Base-by-base conservation (phyloP, 2,797 vertebrate genomes). In the Acanthurus lineatus region DNA sequence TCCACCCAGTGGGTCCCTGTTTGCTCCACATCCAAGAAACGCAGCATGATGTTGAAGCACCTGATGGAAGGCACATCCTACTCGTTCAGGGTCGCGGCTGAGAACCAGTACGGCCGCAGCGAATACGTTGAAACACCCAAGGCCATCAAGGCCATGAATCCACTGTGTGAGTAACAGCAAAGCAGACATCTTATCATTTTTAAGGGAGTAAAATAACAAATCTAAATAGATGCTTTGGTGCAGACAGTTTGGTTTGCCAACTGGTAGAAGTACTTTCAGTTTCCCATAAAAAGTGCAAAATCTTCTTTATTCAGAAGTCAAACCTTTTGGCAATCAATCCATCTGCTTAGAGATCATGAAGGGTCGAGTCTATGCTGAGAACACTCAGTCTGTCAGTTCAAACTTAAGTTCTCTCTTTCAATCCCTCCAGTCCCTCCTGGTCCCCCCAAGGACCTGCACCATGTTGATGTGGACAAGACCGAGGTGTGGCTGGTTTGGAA, bases 401-500 rank as follows among this genome's bases (percentile, higher is more conserved):
- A 48, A 25, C 3, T 52, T 22, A 63, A 45, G 63, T 1, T 57
- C 3, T 67, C 56, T 75, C 61, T 25, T 42, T 47, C 15, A 4
- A 1, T 75, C 8, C 22, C 17, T 79, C 14, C 92, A 99, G 98
- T 97, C 94, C 98, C 98, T 69, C 98, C 98, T 17, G 98, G 98
- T 64, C 98, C 98, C 91, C 98, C 98, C 58, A 99, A 98, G 94
- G 96, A 99, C 85, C 91, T 99, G 69, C 98, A 99, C 88, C 98
- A 99, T 19, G 92, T 95, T 20, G 98, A 99, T 79, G 96, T 96
- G 48, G 98, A 99, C 91, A 99, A 98, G 92, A 99, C 97, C 11
- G 97, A 99, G 91, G 98, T 99, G 60, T 98, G 97, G 93, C 95
- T 99, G 77, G 96, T 93, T 77, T 99, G 98, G 98, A 97, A 98